Base-by-base conservation (phyloP, 2,797 vertebrate species). In the Schizopygopsis pylzovi region DNA sequence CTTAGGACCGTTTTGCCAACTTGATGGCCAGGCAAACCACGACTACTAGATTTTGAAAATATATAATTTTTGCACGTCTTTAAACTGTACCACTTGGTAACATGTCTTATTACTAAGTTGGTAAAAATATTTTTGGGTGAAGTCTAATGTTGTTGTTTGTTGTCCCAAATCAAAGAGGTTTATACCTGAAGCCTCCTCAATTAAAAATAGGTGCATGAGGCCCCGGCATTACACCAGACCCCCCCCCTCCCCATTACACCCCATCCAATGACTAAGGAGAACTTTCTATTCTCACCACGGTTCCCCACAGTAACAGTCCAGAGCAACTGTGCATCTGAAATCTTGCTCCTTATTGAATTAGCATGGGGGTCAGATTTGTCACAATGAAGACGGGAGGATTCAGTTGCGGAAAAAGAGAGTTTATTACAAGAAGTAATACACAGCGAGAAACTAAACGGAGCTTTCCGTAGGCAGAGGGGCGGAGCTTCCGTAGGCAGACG, bases 261-360 rank as follows among this genome's bases (percentile, higher is more conserved):
- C 11, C 9, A 73, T 80, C 68, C 68, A 80, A 28, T 81, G 5
- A 67, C 33, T n/a, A 75, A 22, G 1, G 43, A 75, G 10, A 67
- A 43, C 16, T 37, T 15, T 28, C 13, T 20, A 20, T 73, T n/a
- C 15, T 85, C 28, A 52, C 68, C 56, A 54, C 0, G 5, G 28
- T 13, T 73, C 33, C n/a, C 33, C 56, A 41, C 54, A 81, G 56
- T 73, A 85, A 52, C 33, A 18, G 54, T 41, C 16, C 39, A 65
- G 70, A 28, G 45, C 59, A 81, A 71, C 70, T 73, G 56, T 54
- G 43, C 59, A 25, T 67, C 33, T 54, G 45, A 75, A 75, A 68
- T 52, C 72, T 76, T 79, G 72, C 72, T 82, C 67, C 22, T 65
- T 67, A 83, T 79, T 78, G 65, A 83, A 72, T 85, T 81, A 85